Percentiles rank a stretch among this genome's conserved stretches.
phyloP scores from a whole-genome alignment of 1,140 invertebrate genomes.

The Wiebesia pumilae region DNA sequence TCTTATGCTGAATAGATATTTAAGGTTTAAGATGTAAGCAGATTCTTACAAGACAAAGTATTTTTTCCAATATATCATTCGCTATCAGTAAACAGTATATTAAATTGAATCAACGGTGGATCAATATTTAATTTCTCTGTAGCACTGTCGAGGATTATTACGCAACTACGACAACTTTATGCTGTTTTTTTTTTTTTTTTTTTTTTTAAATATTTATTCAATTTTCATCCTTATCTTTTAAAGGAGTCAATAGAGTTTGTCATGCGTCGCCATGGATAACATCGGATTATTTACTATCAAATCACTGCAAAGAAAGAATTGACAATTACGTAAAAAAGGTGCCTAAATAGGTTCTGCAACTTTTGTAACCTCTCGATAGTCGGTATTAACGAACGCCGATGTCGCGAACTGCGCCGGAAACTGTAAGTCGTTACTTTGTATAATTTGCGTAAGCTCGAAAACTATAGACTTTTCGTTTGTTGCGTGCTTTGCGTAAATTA shows the following conservation, averaged over 20 bases:
- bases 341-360: neutral
- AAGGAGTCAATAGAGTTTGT: neutral
- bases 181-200: too few species aligned
- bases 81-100: neutral
- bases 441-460: conserved; percentile 54
- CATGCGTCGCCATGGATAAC: neutral
- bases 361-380: neutral
- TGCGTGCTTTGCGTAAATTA: neutral
- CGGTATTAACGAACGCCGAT: neutral
- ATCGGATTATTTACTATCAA: neutral
- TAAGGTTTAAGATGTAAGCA: too few species aligned
- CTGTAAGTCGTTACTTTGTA: conserved; percentile 35
- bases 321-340: neutral
- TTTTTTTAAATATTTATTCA: too few species aligned
- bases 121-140: neutral
- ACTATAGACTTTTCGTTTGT: conserved; percentile 4
- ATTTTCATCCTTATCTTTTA: neutral
- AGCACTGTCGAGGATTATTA: neutral
- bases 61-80: neutral
- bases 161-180: neutral
- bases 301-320: neutral
- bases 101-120: neutral
- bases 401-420: neutral
- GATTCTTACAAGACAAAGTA: neutral
- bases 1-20: too few species aligned